Evolutionary conservation across 2,888 invertebrate species (phyloP), one percentile per base, ranked within the genome.

Genomic region (Strigamia transsilvanica): DNA sequence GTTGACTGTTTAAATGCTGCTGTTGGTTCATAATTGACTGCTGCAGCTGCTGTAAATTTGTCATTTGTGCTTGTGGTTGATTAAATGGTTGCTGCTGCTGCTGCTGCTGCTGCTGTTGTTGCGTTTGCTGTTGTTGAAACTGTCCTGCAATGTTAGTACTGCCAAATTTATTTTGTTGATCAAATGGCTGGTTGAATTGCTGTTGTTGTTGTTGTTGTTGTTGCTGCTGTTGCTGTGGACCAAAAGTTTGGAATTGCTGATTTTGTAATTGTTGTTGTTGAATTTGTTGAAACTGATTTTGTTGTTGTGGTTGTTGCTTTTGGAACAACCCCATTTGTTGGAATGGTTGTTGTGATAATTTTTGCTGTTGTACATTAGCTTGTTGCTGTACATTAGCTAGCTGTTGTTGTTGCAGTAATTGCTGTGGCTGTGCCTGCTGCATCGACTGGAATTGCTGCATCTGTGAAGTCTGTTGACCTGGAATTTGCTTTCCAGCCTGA

Each of bases 1-100:
- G 27, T 56, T 82, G 82, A 80, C 80, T 80, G 10, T 80, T 80
- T 23, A 79, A 78, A 12, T 84, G 83, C 21, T 85, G 84, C 51
- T 83, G 85, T 61, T 61, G 61, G 23, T n/a, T 23, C 10, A 61
- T 15, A 61, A 61, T 61, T 23, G 61, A 61, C 23, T 61, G 61
- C 9, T 61, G 61, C 61, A 61, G 18, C n/a, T 61, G 61, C 18
- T 61, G 18, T n/a, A 61, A 21, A 10, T 61, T 61, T 5, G 61
- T 61, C n/a, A 10, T 18, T 61, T 18, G 61, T 15, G 6, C 2
- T 61, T 61, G 61, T 61, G 10, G 61, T n/a, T 61, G 61, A 15
- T 61, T 12, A 15, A 15, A n/a, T 5, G 10, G 61, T 10, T 61
- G 56, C 15, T 56, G 56, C 7, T 56, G 56, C 15, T 56, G 56